Percentiles rank a stretch among this genome's conserved stretches.
Conservation (phyloP, 1,140 invertebrate species). For the Danaus plexippus region DNA sequence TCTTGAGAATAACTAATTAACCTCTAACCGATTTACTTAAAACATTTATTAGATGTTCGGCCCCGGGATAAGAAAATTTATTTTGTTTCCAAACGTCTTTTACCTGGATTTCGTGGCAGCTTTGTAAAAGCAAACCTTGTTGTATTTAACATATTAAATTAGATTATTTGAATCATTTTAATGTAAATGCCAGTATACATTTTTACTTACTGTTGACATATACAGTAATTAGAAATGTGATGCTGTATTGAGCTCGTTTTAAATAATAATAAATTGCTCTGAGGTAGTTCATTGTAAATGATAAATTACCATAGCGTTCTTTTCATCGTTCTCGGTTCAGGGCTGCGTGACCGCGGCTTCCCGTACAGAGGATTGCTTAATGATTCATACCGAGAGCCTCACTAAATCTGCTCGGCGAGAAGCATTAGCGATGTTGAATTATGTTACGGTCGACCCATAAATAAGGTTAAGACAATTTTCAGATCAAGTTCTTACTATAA, state of each 20-base stretch:
- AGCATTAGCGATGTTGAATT: constrained; percentile 24
- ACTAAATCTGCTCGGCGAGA: constrained; percentile 22
- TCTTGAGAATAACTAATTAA: constrained; percentile 6
- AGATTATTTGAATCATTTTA: too few relatives aligned
- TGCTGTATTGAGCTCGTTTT: background rate
- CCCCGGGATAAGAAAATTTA: too few relatives aligned
- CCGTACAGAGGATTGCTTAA: constrained; percentile 23
- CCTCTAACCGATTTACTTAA: too few relatives aligned
- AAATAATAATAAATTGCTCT: background rate
- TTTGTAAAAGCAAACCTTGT: too few relatives aligned
- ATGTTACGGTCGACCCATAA: constrained; percentile 14
- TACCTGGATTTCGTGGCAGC: too few relatives aligned
- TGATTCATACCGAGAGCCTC: constrained; percentile 25
- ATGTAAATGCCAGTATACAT: too few relatives aligned
- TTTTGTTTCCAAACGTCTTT: too few relatives aligned
- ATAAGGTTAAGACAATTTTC: constrained; percentile 6
- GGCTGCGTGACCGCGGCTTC: constrained; percentile 15
- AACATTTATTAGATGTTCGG: too few relatives aligned
- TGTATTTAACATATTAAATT: too few relatives aligned
- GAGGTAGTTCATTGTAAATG: constrained; percentile 1
- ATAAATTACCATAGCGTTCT: constrained; percentile 7
- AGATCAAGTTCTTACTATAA: too few relatives aligned
- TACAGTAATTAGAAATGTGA: too few relatives aligned
- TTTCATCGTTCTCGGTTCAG: constrained; percentile 11
- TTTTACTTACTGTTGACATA: too few relatives aligned